A percentile compares a stretch with the other conserved stretches of the same genome.
Evolutionary conservation across 2,797 vertebrate species (phyloP).

Genomic region (Falco rusticolus): DNA sequence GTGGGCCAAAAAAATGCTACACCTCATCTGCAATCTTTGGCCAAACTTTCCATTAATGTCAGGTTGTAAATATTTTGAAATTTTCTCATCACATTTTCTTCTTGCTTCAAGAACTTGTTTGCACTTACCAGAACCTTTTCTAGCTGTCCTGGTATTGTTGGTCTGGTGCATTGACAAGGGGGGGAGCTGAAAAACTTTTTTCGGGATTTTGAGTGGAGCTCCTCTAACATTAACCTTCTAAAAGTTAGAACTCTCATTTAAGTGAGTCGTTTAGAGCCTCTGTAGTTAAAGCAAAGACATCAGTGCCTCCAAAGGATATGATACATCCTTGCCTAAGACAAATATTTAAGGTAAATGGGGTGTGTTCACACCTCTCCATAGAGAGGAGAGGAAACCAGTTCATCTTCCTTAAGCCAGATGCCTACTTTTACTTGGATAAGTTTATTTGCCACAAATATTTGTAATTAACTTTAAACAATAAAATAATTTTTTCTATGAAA

Average conservation of each 20-base stretch:
- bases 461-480: background rate
- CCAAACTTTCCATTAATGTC: background rate
- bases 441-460: background rate
- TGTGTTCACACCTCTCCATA: background rate
- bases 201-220: background rate
- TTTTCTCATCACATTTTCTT: background rate
- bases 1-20: background rate
- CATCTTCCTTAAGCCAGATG: background rate
- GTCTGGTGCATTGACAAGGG: background rate
- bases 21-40: background rate
- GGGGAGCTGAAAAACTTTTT: background rate
- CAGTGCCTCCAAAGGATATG: background rate
- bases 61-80: background rate
- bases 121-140: background rate
- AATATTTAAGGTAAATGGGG: background rate
- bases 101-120: background rate
- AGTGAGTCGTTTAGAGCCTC: background rate
- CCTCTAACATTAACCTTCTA: background rate
- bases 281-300: background rate
- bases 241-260: background rate
- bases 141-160: background rate
- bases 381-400: background rate
- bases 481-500: background rate
- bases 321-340: background rate
- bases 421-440: background rate